phyloP scores from a whole-genome alignment of 2,113 vertebrate genomes.

The Macrotis lagotis region DNA sequence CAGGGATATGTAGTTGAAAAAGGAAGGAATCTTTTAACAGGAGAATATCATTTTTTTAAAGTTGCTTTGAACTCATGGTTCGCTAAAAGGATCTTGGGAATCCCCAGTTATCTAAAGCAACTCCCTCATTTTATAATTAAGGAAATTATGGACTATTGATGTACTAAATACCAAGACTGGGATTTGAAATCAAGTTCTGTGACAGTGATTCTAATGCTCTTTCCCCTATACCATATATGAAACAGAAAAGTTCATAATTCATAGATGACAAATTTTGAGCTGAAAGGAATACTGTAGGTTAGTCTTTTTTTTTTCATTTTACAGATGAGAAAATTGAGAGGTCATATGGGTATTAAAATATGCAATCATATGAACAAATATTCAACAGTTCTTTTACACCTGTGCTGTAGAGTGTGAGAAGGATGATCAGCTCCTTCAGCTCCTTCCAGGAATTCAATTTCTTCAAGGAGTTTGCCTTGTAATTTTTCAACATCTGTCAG shows the following conservation, averaged over 20 bases:
- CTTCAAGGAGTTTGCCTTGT: conserved; percentile 92
- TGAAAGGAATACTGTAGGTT: not conserved
- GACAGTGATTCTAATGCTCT: conserved; percentile 8
- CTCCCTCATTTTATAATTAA: not conserved
- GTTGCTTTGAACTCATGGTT: not conserved
- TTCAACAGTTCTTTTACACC: conserved; percentile 81
- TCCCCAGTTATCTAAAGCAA: not conserved
- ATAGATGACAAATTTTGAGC: not conserved
- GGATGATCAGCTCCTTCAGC: conserved; percentile 93
- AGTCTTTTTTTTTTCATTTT: not conserved
- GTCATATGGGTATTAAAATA: not conserved
- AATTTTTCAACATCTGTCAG: conserved; percentile 93
- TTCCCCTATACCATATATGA: not conserved
- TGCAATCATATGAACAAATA: conserved; percentile 2
- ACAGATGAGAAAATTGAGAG: not conserved
- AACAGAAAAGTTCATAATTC: not conserved
- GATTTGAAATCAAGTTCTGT: conserved; percentile 12
- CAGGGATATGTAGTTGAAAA: not conserved
- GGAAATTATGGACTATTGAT: not conserved
- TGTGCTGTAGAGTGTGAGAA: conserved; percentile 93
- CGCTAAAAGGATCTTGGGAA: not conserved
- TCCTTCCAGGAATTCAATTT: conserved; percentile 94
- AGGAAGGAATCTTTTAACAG: not conserved
- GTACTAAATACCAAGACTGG: not conserved
- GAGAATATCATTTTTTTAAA: not conserved